Evolutionary conservation across 2,797 vertebrate genomes (phyloP), one percentile per base, ranked within the genome.

Genomic region (Salarias fasciatus): DNA sequence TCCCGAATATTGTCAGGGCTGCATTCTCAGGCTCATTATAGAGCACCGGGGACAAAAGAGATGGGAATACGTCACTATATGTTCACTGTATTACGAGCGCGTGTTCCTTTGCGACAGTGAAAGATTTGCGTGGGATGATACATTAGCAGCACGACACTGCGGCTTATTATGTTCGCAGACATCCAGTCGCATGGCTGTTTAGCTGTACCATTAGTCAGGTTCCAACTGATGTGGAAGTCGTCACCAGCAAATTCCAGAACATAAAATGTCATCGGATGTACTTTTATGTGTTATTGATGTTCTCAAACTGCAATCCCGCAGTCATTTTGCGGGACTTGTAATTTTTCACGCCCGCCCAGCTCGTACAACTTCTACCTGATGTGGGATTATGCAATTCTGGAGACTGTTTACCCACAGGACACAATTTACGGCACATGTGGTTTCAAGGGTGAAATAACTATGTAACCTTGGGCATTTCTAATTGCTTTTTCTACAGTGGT

Each of bases 21-120:
- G 48, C 41, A 59, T 69, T 75, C 63, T 49, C 46, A 35, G 45
- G 51, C 68, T 83, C 74, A 79, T 87, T 84, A 72, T 5, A 37
- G 67, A 37, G 59, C 78, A 87, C 78, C 77, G 84, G 74, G 38
- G 65, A 78, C 15, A 46, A 83, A 63, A 50, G 29, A 49, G 69
- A 81, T 35, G 48, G 47, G 55, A 75, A 57, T 47, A 46, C 68
- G 12, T 5, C 49, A 53, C 11, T 54, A 5, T 46, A 28, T 49
- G 47, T 40, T 18, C 18, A 24, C 18, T 24, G 24, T 24, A 24
- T 53, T 13, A 40, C 12, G 46, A 38, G 30, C 44, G 36, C 35
- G 54, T 40, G n/a, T 57, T 48, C 59, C 40, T 67, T 55, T 50
- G 29, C 9, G 33, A 46, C 11, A 38, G 18, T 51, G 41, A 57